phyloP scores from a whole-genome alignment of 2,113 vertebrate genomes.

The Pseudorectes ferrugineus region DNA sequence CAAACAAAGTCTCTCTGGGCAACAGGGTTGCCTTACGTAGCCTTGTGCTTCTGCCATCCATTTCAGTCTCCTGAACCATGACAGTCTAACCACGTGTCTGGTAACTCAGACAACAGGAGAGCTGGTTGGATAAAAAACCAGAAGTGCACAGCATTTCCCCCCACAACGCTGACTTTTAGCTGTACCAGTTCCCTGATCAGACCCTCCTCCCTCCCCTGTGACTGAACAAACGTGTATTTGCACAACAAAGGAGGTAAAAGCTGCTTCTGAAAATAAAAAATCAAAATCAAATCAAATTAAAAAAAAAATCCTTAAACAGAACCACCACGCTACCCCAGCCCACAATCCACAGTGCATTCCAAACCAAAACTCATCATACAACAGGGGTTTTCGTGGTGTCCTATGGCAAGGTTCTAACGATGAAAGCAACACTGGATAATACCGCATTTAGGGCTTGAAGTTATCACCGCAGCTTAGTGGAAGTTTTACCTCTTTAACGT shows the following conservation, averaged over 20 bases:
- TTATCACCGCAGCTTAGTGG: background rate
- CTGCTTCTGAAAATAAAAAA: background rate
- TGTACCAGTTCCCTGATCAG: background rate
- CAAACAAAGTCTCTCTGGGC: background rate
- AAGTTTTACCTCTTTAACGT: slow-evolving; percentile 90
- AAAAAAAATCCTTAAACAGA: background rate
- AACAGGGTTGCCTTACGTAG: background rate
- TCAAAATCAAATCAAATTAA: background rate
- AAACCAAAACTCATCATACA: background rate
- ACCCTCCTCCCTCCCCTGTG: background rate
- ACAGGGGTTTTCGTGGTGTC: background rate
- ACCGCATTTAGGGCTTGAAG: background rate
- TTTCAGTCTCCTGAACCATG: background rate
- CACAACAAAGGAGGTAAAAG: background rate
- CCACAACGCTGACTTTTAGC: background rate
- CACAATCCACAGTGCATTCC: background rate
- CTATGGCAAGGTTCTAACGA: background rate
- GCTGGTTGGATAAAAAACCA: background rate
- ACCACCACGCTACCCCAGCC: background rate
- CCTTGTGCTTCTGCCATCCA: background rate
- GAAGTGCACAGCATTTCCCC: background rate
- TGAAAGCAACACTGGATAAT: background rate
- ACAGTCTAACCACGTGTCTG: background rate
- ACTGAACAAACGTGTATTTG: background rate
- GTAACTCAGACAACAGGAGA: background rate